Evolutionary conservation across 2,113 vertebrate genomes (phyloP), one percentile per base, ranked within the genome.

Genomic region (Brachyistius frenatus): DNA sequence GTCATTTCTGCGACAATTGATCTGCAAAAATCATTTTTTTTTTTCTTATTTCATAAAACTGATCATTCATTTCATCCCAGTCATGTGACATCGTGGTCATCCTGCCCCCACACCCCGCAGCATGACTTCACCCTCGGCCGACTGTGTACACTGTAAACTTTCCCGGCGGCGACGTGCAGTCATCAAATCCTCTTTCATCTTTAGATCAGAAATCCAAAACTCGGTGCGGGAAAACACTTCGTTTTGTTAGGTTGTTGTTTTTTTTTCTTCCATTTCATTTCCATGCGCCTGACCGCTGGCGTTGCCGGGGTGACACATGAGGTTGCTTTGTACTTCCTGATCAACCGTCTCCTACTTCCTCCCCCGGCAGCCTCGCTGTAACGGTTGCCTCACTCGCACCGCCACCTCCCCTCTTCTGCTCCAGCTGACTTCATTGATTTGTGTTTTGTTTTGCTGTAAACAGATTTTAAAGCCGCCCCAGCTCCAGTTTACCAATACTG

Each of bases 311-410:
- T 60, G 87, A 92, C 88, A 14, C 87, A 91, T 94, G 91, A 84
- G 91, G 93, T 91, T 81, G 57, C 58, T 73, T 84, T 77, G 58
- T 79, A 86, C 90, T 94, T 95, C 94, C 93, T 94, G 91, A 93
- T 91, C 73, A 87, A 92, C 90, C 53, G 83, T 84, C 73, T 82
- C 79, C 65, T 77, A 92, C 92, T 94, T 93, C 93, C 93, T 93
- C 86, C 71, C 66, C 47, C 41, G 7, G 77, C 82, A 55, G 70
- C 56, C 41, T 60, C 32, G 13, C 77, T 71, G 37, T 58, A 75
- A 76, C 74, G 81, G 67, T 71, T 85, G 77, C 84, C 76, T 69
- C 41, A 65, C 61, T 72, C 50, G 23, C 47, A 23, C 65, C 30
- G 63, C 66, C 32, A 0, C 54, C 57, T 37, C 49, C 55, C 83